Base-by-base conservation (phyloP, 1,140 invertebrate species). In the Semibalanus balanoides region DNA sequence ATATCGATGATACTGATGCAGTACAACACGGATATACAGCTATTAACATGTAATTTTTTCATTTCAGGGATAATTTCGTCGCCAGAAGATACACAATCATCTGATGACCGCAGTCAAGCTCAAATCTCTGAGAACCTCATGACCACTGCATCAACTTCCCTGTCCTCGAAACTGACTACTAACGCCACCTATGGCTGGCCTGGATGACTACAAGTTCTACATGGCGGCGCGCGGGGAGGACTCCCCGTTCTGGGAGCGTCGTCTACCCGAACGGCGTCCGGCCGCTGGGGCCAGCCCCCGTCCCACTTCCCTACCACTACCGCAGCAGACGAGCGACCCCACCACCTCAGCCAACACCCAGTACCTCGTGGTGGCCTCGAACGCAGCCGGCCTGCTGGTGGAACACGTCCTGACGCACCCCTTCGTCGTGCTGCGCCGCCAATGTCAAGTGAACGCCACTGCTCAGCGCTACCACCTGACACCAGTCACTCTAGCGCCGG, bases 381-480 rank as follows among this genome's bases (percentile, higher is more conserved):
- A 76, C 80, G 85, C 93, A 77, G 89, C 90, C 71, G 92, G 91
- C 82, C 84, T 94, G 70, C 88, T 94, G 73, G 91, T 92, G 17
- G 93, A 96, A 84, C 95, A 96, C 85, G 83, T 97, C 30, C 85
- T 98, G 17, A 92, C 93, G 80, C 95, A 97, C 86, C 96, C 96
- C 51, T 97, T 96, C 83, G 88, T 96, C 80, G 94, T 97, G 0
- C 81, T 98, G 71, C 85, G 94, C 79, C 87, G 95, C 80, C 95
- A 97, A 85, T 97, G 95, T 84, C 96, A 98, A 87, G 91, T 94
- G 0, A 89, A 93, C 82, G 88, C 91, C 81, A 87, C 86, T 81
- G 89, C 91, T 7, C 84, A 81, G 1, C 85, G 86, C 71, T 91
- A 92, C 83, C 95, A 97, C 82, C 84, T 96, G 80, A 88, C 93